phyloP scores from a whole-genome alignment of 2,888 invertebrate species.

The Drosophila pseudotakahashii region DNA sequence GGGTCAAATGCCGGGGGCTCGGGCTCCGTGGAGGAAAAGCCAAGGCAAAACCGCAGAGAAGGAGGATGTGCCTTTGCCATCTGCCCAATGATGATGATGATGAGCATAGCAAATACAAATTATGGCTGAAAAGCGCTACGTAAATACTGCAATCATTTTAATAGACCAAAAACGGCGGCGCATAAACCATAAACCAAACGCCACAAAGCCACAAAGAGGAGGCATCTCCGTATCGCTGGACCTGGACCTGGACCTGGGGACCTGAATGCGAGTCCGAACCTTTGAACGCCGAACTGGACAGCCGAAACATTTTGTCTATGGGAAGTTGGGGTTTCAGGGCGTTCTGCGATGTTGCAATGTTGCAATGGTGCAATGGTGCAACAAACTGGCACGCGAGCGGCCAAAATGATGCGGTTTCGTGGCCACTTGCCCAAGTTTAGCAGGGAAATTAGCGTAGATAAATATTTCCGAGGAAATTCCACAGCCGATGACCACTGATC shows the following conservation, averaged over 20 bases:
- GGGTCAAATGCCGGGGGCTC: slow-evolving; percentile 65
- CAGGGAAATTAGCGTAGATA: slow-evolving; percentile 80
- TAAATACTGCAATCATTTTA: slow-evolving; percentile 81
- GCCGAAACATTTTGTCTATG: slow-evolving; percentile 25
- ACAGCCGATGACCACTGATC: slow-evolving; percentile 68
- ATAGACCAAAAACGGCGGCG: slow-evolving; percentile 80
- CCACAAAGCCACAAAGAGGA: slow-evolving; percentile 30
- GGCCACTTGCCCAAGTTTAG: slow-evolving; percentile 71
- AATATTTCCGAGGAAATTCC: slow-evolving; percentile 72
- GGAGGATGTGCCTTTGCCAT: slow-evolving; percentile 36
- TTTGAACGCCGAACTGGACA: slow-evolving; percentile 8
- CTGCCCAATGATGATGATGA: slow-evolving; percentile 69
- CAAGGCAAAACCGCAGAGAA: slow-evolving; percentile 26
- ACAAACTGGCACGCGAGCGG: slow-evolving; percentile 68
- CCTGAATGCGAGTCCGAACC: background rate
- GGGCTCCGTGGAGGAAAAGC: slow-evolving; percentile 11
- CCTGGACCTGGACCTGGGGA: too few relatives aligned
- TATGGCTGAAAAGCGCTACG: slow-evolving; percentile 77
- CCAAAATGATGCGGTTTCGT: slow-evolving; percentile 70
- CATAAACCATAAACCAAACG: slow-evolving; percentile 80
- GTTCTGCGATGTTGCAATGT: slow-evolving; percentile 38
- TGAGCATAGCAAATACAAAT: slow-evolving; percentile 79
- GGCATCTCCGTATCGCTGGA: slow-evolving; percentile 9
- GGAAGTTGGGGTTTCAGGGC: slow-evolving; percentile 17
- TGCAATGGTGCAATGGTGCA: slow-evolving; percentile 35